These are phyloP conservation scores for Cryptomyrus ogoouensis DNA, from an alignment of 2,113 vertebrate species.

Conservation along the genomic window DNA sequence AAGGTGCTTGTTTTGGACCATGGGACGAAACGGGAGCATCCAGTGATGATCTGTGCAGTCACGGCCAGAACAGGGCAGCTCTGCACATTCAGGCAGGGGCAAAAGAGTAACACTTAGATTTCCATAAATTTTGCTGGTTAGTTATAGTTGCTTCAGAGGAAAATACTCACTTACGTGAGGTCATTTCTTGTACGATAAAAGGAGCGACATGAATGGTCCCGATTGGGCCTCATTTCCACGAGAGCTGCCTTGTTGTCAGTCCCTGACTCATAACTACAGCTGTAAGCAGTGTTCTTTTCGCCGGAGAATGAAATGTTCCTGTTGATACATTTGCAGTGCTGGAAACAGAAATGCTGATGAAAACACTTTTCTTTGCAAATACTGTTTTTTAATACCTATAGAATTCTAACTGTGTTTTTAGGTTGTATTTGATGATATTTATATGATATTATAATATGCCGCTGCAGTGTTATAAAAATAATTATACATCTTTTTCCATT, in stretches of 20 bases:
- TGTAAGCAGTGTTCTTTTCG: neutral
- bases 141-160: neutral
- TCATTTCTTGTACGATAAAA: neutral
- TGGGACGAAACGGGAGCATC: neutral
- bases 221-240: neutral
- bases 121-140: neutral
- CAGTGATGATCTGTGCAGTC: neutral
- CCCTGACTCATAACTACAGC: constrained; percentile 1
- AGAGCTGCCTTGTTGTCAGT: neutral
- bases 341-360: neutral
- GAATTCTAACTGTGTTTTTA: neutral
- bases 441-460: neutral
- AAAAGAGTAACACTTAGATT: neutral
- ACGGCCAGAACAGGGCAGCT: neutral
- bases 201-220: neutral
- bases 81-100: neutral
- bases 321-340: neutral
- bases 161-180: neutral
- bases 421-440: neutral
- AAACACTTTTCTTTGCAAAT: neutral
- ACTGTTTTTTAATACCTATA: neutral
- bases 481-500: neutral
- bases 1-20: neutral
- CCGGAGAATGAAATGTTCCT: constrained; percentile 15
- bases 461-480: neutral